phyloP scores from a whole-genome alignment of 2,113 vertebrate species.

The Aphelocoma coerulescens region DNA sequence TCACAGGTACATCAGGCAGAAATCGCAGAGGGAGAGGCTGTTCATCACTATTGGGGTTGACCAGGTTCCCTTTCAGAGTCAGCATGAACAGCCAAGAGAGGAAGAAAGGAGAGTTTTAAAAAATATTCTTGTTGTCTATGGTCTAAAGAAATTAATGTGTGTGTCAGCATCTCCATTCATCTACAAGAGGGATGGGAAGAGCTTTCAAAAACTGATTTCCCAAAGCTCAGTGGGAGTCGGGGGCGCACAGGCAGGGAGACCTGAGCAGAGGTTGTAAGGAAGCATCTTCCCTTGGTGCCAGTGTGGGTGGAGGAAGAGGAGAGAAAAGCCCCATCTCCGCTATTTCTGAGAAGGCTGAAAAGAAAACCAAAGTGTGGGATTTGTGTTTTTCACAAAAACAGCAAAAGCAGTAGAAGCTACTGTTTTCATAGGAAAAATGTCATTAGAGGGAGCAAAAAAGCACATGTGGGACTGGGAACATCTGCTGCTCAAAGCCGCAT shows the following conservation, averaged over 20 bases:
- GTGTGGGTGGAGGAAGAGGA: background rate
- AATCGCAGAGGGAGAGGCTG: background rate
- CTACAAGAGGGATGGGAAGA: background rate
- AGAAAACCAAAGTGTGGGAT: slow-evolving; percentile 43
- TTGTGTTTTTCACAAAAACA: slow-evolving; percentile 28
- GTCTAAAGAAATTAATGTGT: background rate
- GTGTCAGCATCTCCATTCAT: background rate
- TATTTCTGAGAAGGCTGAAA: slow-evolving; percentile 15
- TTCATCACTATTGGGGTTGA: rapidly evolving
- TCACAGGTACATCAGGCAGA: background rate
- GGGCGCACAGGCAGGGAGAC: background rate
- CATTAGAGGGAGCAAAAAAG: slow-evolving; percentile 57
- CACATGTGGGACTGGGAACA: slow-evolving; percentile 69
- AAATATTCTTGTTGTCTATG: background rate
- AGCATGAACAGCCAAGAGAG: background rate
- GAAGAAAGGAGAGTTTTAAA: background rate
- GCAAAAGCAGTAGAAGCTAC: slow-evolving; percentile 62
- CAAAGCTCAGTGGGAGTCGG: background rate
- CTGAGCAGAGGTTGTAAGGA: background rate
- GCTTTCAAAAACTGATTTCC: background rate
- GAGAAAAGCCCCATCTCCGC: slow-evolving; percentile 25
- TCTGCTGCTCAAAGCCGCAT: slow-evolving; percentile 47
- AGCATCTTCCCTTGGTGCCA: slow-evolving; percentile 9
- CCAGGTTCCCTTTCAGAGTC: background rate
- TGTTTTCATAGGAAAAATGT: slow-evolving; percentile 69